Conservation (phyloP, 1,140 invertebrate genomes). For the Caenorhabditis latens region DNA sequence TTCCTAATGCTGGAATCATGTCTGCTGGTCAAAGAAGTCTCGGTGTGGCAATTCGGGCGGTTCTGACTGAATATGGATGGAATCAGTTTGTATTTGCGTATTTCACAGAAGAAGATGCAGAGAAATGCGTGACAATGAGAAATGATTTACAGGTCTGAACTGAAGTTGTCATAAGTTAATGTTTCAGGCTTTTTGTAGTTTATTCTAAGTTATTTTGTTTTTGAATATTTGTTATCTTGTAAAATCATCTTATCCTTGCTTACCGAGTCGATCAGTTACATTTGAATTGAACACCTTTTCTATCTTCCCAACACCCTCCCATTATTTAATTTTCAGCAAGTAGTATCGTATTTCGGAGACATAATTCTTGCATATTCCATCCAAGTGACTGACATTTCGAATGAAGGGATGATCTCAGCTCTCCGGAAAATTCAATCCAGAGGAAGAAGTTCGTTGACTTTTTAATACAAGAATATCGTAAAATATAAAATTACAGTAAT, state of each 20-base stretch:
- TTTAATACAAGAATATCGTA: too few species aligned
- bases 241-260: too few species aligned
- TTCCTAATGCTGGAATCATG: constrained; percentile 44
- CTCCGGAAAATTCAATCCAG: constrained; percentile 18
- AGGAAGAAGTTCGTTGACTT: constrained; percentile 40
- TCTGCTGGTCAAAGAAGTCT: constrained; percentile 44
- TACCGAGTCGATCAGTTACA: too few species aligned
- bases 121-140: constrained; percentile 49
- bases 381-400: constrained; percentile 18
- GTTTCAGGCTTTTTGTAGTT: neutral
- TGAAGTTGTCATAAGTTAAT: too few species aligned
- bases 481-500: constrained; percentile 42
- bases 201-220: too few species aligned
- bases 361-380: constrained; percentile 28
- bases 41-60: constrained; percentile 20
- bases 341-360: neutral
- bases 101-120: constrained; percentile 32
- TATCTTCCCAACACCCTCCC: too few species aligned
- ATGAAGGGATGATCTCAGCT: neutral
- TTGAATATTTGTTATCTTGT: too few species aligned
- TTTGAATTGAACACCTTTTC: too few species aligned
- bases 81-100: constrained; percentile 20
- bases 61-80: constrained; percentile 7
- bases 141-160: constrained; percentile 2
- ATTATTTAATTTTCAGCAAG: constrained; percentile 1